Base-by-base conservation (phyloP, 2,797 vertebrate species). In the Myripristis jacobus region DNA sequence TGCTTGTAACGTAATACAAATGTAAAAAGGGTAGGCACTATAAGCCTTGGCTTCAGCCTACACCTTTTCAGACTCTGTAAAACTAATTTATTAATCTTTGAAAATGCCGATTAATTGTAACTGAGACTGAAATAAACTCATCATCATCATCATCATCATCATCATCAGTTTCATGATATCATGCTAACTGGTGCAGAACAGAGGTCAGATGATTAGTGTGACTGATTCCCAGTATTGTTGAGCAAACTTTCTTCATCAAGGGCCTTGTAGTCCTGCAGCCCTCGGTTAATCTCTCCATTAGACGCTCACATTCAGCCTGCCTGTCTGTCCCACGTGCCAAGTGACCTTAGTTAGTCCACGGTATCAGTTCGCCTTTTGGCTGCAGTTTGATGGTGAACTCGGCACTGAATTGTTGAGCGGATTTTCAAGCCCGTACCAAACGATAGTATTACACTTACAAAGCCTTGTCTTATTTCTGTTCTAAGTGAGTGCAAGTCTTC, bases 281-380 rank as follows among this genome's bases (percentile, higher is more conserved):
- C 44, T n/a, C 44, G 7, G 16, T 47, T 13, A 15, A 8, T n/a
- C n/a, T 46, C 18, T 1, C 6, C 21, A n/a, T 16, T 44, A 3
- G 43, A 41, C n/a, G 7, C 16, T 16, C 8, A 41, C 13, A 41
- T 8, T 3, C 38, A 41, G 38, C 15, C 44, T 47, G 6, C 19
- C 61, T 66, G 66, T 75, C 71, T 38, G 2, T 47, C 8, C 44
- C 18, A 47, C 72, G 51, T 60, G 52, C 31, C 51, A 55, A 66
- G 34, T 66, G 19, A 46, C 13, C 57, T 47, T 46, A 43, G 15
- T 16, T 51, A 79, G 59, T 51, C 56, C 19, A 21, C 55, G 55
- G 75, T 38, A 70, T 81, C 66, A 21, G 13, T 70, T 85, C 68
- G 69, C 83, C 66, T 78, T 59, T 75, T 76, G 81, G 76, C 69